A percentile compares a stretch with the other conserved stretches of the same genome.
Conservation (phyloP, 2,113 vertebrate species). For the Amphiprion ocellaris region DNA sequence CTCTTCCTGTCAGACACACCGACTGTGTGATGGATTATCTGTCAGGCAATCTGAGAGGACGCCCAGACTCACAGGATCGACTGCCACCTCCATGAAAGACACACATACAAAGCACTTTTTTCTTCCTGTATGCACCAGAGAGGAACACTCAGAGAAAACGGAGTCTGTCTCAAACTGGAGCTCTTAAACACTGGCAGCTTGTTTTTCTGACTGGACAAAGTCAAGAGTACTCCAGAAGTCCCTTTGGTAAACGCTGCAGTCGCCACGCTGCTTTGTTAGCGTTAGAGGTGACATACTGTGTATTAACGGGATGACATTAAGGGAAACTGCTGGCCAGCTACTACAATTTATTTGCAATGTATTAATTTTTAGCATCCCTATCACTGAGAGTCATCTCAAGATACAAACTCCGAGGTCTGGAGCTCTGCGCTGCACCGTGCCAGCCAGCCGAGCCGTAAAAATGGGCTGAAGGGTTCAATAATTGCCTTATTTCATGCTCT, state of each 20-base stretch:
- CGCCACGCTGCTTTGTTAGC: neutral
- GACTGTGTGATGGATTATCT: conserved; percentile 87
- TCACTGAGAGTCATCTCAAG: conserved; percentile 60
- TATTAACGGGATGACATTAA: conserved; percentile 4
- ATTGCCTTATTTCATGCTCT: conserved; percentile 90
- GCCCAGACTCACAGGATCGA: conserved; percentile 78
- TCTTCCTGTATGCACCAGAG: conserved; percentile 28
- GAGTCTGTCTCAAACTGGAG: conserved; percentile 24
- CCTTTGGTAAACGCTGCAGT: neutral
- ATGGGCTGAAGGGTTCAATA: conserved; percentile 86
- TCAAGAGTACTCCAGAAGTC: conserved; percentile 20
- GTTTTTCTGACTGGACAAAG: conserved; percentile 27
- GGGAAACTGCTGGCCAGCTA: conserved; percentile 10
- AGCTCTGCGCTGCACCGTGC: conserved; percentile 37
- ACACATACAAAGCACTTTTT: conserved; percentile 31
- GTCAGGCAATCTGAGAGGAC: conserved; percentile 82
- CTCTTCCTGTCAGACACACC: conserved; percentile 78
- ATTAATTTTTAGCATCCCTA: conserved; percentile 48
- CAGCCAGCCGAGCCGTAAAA: conserved; percentile 74
- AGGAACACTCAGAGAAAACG: conserved; percentile 4
- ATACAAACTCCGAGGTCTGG: conserved; percentile 27
- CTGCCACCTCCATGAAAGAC: conserved; percentile 64
- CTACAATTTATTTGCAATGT: conserved; percentile 36
- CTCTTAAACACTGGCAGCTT: conserved; percentile 4
- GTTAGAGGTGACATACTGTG: conserved; percentile 14